Conservation (phyloP, 2,797 vertebrate genomes). For the Myotis vivesi region DNA sequence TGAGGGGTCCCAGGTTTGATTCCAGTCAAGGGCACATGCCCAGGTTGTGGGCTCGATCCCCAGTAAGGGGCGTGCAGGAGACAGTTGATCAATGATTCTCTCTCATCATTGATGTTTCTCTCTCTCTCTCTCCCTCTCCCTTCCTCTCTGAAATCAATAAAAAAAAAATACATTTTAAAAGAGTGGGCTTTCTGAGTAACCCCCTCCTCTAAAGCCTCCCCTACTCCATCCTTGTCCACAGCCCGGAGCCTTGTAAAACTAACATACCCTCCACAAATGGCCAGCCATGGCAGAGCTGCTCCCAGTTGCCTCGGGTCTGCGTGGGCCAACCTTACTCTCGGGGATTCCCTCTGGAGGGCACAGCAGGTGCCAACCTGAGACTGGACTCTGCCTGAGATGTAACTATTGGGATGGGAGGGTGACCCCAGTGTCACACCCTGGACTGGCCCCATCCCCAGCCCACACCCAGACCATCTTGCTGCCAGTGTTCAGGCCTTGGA, state of each 20-base stretch:
- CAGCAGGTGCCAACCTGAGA: not conserved
- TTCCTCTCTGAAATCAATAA: no score
- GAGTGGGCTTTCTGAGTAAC: not conserved
- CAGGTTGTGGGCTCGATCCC: no score
- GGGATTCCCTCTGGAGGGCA: not conserved
- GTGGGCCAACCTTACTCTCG: not conserved
- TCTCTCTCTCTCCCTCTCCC: no score
- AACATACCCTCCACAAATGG: not conserved
- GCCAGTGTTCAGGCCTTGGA: not conserved
- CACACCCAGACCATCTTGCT: accelerated
- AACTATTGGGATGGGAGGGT: not conserved
- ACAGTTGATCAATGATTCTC: no score
- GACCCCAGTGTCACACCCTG: not conserved
- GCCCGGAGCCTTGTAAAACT: not conserved
- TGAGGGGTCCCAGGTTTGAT: no score
- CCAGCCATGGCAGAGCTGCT: not conserved
- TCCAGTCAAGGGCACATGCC: no score
- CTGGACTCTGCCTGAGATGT: no score
- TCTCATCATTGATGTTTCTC: no score
- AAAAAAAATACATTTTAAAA: not conserved
- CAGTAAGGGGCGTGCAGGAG: no score
- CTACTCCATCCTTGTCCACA: not conserved
- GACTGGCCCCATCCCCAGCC: accelerated
- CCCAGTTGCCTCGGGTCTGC: not conserved
- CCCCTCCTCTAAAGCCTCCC: not conserved